phyloP scores from a whole-genome alignment of 2,113 vertebrate genomes.

The Heterocephalus glaber region DNA sequence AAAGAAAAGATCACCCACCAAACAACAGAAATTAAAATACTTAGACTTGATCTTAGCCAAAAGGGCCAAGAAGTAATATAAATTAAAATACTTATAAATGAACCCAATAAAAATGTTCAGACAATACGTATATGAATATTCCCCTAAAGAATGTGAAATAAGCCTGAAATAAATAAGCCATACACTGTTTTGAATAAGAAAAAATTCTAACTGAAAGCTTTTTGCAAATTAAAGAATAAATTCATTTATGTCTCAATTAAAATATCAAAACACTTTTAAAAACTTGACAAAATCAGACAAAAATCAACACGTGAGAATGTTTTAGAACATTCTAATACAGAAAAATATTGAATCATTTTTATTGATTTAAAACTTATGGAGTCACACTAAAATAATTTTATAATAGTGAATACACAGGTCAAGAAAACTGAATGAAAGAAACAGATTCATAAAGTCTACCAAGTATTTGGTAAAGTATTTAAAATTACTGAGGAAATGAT shows the following conservation, averaged over 20 bases:
- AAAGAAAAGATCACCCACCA: neutral
- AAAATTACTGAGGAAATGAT: neutral
- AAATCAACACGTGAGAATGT: neutral
- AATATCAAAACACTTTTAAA: neutral
- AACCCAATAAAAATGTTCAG: neutral
- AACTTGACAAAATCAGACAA: neutral
- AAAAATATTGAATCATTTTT: neutral
- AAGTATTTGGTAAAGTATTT: neutral
- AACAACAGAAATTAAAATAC: conserved; percentile 10
- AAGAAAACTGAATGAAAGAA: neutral
- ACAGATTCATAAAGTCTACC: neutral
- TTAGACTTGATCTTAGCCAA: no score
- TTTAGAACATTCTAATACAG: neutral
- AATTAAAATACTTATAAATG: no score
- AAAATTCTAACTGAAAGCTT: neutral
- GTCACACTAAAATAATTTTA: neutral
- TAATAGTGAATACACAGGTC: neutral
- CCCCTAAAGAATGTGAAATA: neutral
- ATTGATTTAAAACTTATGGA: neutral
- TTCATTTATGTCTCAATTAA: neutral
- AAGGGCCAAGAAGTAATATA: no score
- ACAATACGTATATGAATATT: neutral
- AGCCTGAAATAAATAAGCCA: neutral
- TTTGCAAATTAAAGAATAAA: neutral
- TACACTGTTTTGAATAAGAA: neutral